Base-by-base conservation (phyloP, 2,888 invertebrate genomes). In the Pammene aurita region DNA sequence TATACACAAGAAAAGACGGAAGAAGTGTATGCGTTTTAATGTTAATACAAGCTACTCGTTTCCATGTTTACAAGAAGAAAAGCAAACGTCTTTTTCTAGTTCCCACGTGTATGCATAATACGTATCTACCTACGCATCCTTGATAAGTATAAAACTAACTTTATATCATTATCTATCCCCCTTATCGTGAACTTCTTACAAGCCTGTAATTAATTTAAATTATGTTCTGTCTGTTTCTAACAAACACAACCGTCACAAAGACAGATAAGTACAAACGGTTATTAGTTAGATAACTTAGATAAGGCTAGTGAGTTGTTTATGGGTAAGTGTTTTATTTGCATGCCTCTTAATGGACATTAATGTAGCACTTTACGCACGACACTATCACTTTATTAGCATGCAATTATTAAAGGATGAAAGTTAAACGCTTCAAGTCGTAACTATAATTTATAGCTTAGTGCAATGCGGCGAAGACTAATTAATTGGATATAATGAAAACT, bases 311-410 rank as follows among this genome's bases (percentile, higher is more conserved):
- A 1, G 26, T 2, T 4, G 26, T 26, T 26, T 26, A 26, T 1
- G 26, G 26, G 26, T 26, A 26, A 2, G n/a, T 62, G 55, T 57
- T 54, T 54, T 26, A 38, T 42, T 65, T 48, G 67, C 63, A 68
- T 63, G 67, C 62, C 55, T 34, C 44, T 44, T 11, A n/a, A n/a
- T 18, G n/a, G 14, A 41, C 42, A 26, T 38, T 35, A 48, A n/a
- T 46, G 73, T 64, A 71, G 68, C 72, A 72, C 65, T 55, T 42
- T 60, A 34, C 62, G 61, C 65, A 71, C 64, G 16, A 35, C 57
- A 57, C 35, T 5, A 35, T n/a, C 16, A 42, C 38, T 38, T 4
- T n/a, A 35, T 34, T 34, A 18, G 67, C 62, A 63, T 63, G 67
- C 35, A n/a, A 44, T 56, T 26, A 58, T 58, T 14, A 38, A 18